A percentile compares a stretch with the other conserved stretches of the same genome.
phyloP scores from a whole-genome alignment of 2,888 invertebrate genomes.

The Orgyia antiqua region DNA sequence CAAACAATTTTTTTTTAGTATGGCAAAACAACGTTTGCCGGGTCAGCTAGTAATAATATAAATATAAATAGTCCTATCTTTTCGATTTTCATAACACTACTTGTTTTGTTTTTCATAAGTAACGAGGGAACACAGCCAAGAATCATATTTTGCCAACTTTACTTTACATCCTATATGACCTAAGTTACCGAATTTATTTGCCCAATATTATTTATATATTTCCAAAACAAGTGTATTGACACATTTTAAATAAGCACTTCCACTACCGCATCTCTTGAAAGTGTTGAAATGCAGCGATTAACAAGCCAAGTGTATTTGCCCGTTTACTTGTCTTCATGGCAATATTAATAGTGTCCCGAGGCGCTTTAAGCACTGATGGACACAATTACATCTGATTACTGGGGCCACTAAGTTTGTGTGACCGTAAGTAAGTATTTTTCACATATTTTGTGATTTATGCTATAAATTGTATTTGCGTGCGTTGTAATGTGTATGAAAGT shows the following conservation, averaged over 20 bases:
- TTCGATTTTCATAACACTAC: no score
- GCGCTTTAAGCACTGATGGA: constrained; percentile 47
- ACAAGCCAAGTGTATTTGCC: constrained; percentile 24
- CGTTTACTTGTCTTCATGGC: constrained; percentile 36
- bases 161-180: no score
- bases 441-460: constrained; percentile 44
- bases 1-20: no score
- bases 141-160: no score
- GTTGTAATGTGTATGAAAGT: constrained; percentile 19
- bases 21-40: no score
- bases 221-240: no score
- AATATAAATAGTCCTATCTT: no score
- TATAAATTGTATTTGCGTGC: constrained; percentile 44
- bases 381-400: constrained; percentile 65
- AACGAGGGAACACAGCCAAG: no score
- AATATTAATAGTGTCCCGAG: constrained; percentile 62
- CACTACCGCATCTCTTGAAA: constrained; percentile 16
- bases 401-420: constrained; percentile 46
- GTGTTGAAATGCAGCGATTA: constrained; percentile 17
- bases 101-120: no score
- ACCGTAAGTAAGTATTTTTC: constrained; percentile 26
- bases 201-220: no score
- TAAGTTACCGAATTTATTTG: no score
- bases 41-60: no score
- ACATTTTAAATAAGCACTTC: constrained; percentile 13